These are phyloP conservation scores for Leuctra nigra DNA, from an alignment of 2,888 invertebrate genomes.

Conservation along the genomic window DNA sequence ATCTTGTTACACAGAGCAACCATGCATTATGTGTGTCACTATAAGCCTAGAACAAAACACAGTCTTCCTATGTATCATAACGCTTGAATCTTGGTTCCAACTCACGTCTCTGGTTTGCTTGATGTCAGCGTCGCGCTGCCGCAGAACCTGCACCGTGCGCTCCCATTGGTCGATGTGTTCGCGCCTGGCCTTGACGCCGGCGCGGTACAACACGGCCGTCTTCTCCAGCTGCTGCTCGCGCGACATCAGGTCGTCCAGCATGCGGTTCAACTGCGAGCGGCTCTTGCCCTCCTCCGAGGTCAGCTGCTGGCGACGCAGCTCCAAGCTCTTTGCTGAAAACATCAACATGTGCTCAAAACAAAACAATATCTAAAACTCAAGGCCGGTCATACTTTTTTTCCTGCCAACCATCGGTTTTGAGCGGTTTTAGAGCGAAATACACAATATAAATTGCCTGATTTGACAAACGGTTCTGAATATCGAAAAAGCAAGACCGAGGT, in stretches of 20 bases:
- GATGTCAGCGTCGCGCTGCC: conserved; percentile 62
- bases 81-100: too few species aligned
- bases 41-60: too few species aligned
- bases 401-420: too few species aligned
- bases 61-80: too few species aligned
- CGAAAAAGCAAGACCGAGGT: too few species aligned
- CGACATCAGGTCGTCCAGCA: conserved; percentile 47
- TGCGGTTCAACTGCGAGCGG: conserved; percentile 41
- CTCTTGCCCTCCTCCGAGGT: conserved; percentile 42
- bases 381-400: too few species aligned
- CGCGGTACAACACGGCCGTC: conserved; percentile 44
- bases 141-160: conserved; percentile 58
- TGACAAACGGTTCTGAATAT: too few species aligned
- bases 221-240: conserved; percentile 49
- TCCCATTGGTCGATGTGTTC: conserved; percentile 67
- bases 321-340: conserved; percentile 40
- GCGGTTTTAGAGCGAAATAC: too few species aligned
- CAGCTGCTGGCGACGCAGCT: conserved; percentile 42
- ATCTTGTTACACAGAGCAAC: too few species aligned
- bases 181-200: conserved; percentile 51
- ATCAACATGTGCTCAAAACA: neutral
- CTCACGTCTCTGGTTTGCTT: conserved; percentile 38
- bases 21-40: too few species aligned
- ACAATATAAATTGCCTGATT: too few species aligned
- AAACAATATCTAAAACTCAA: too few species aligned